Base-by-base conservation (phyloP, 2,113 vertebrate species). In the Stegastes partitus region DNA sequence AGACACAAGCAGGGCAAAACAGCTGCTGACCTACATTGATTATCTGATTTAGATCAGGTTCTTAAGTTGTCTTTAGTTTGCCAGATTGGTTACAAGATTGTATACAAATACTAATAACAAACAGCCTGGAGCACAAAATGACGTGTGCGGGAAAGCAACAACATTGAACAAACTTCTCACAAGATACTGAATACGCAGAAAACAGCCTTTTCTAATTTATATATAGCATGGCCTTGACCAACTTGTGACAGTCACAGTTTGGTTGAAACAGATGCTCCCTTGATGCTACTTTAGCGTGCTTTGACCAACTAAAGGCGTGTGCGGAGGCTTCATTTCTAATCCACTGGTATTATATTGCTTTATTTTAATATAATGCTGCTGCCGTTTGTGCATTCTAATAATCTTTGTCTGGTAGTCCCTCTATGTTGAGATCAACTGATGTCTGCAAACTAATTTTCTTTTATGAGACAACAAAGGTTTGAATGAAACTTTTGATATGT, bases 381-480 rank as follows among this genome's bases (percentile, higher is more conserved):
- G 11, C 31, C 47, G 31, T 71, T 66, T 69, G 9, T 44, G 34
- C 11, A 55, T 6, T 10, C 49, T 61, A 45, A 51, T 28, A n/a
- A 77, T 65, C 31, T 42, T 62, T 72, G 19, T 45, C 12, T 50
- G 19, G 14, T 59, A 16, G 19, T 44, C 53, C 2, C 47, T 63
- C 44, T 4, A 18, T 67, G 42, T 57, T 42, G 19, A 28, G 55
- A 47, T 49, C 31, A 62, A 47, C 54, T 28, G n/a, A 70, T 49
- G 44, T 62, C 11, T 69, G 47, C 42, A 57, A 64, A 50, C 45
- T 15, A 7, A 64, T 59, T 50, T 59, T 31, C n/a, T 68, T 84
- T 75, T 64, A 84, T 64, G 54, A 54, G 42, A 44, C 68, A 68
- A 64, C 34, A 61, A 44, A 67, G 74, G 75, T 73, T 58, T 81